A percentile compares a stretch with the other conserved stretches of the same genome.
Conservation (phyloP, 1,140 invertebrate species). For the Leguminivora glycinivorella region DNA sequence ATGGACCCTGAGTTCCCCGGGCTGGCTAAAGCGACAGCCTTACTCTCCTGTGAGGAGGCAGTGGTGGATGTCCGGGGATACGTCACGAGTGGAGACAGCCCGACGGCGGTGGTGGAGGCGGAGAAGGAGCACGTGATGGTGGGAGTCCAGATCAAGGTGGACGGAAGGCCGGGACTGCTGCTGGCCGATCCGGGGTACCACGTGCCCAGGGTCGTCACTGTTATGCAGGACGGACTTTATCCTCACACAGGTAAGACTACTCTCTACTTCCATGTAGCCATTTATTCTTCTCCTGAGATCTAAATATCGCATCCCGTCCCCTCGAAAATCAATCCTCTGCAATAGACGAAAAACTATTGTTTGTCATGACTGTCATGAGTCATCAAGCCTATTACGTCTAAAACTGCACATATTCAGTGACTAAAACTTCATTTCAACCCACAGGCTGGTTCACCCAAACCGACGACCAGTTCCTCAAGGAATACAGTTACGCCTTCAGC, state of each 20-base stretch:
- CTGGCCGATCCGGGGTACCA: conserved; percentile 95
- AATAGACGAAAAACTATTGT: too few species aligned
- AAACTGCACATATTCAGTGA: too few species aligned
- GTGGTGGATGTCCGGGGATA: conserved; percentile 85
- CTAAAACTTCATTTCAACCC: conserved; percentile 23
- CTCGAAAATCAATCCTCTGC: too few species aligned
- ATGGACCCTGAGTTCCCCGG: conserved; percentile 81
- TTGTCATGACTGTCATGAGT: too few species aligned
- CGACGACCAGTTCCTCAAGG: conserved; percentile 87
- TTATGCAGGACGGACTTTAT: conserved; percentile 90
- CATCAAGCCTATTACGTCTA: too few species aligned
- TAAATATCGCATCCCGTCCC: too few species aligned
- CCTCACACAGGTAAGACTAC: conserved; percentile 87
- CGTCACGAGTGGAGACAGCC: conserved; percentile 78
- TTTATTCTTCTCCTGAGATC: too few species aligned
- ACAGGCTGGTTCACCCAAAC: conserved; percentile 90
- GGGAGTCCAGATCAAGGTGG: conserved; percentile 86
- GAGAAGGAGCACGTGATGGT: conserved; percentile 95
- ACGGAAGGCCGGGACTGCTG: conserved; percentile 86
- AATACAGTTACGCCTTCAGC: conserved; percentile 88
- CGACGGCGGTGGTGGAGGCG: conserved; percentile 81
- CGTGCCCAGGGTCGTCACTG: conserved; percentile 89
- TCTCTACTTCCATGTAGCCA: neutral
- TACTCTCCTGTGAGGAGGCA: conserved; percentile 94
- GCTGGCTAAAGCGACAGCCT: conserved; percentile 82